phyloP scores from a whole-genome alignment of 2,113 vertebrate species.

The Psephotus haematonotus region DNA sequence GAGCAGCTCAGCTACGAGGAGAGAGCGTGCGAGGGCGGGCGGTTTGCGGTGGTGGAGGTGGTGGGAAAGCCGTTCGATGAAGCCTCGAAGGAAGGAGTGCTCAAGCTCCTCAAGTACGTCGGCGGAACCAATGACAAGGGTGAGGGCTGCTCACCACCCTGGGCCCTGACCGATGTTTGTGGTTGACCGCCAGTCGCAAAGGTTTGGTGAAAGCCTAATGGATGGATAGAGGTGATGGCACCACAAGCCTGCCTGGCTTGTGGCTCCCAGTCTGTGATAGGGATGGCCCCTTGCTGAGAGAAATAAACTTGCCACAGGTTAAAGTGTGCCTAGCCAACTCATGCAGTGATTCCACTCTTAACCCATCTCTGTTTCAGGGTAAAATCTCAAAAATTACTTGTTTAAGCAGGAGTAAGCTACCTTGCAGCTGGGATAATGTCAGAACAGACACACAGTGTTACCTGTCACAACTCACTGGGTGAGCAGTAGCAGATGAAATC shows the following conservation, averaged over 20 bases:
- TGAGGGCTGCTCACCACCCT: constrained; percentile 26
- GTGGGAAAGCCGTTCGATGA: constrained; percentile 86
- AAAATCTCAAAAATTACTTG: background rate
- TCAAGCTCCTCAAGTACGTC: constrained; percentile 88
- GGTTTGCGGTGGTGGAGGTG: constrained; percentile 80
- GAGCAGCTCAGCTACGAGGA: constrained; percentile 87
- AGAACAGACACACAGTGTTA: background rate
- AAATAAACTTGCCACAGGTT: background rate
- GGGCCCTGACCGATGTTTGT: background rate
- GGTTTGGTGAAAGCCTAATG: background rate
- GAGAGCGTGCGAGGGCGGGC: constrained; percentile 80
- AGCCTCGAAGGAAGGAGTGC: constrained; percentile 81
- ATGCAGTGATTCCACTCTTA: background rate
- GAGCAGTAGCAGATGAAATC: background rate
- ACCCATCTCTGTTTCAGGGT: background rate
- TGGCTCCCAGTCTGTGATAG: background rate
- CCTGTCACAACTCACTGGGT: background rate
- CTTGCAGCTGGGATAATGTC: background rate
- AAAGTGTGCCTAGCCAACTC: background rate
- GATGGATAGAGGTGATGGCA: fast-evolving
- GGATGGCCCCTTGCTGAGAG: background rate
- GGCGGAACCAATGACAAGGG: constrained; percentile 89
- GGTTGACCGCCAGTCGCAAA: fast-evolving
- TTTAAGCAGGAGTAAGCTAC: background rate
- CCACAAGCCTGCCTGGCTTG: background rate